Conservation (phyloP, 2,113 vertebrate species). For the Gulo gulo region DNA sequence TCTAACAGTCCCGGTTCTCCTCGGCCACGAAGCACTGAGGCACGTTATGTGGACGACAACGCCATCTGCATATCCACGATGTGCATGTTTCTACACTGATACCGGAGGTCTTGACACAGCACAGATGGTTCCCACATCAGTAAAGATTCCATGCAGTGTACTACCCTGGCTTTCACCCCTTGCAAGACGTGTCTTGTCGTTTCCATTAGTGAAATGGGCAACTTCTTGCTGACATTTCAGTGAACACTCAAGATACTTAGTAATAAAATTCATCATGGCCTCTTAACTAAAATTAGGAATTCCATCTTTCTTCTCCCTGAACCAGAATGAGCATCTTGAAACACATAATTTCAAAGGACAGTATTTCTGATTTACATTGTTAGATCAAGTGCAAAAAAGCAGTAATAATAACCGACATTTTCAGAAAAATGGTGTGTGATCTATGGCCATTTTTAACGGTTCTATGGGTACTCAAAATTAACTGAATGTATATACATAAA, state of each 20-base stretch:
- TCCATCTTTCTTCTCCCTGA: not conserved
- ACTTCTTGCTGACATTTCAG: slow-evolving; percentile 45
- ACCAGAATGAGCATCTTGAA: not conserved
- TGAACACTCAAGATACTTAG: not conserved
- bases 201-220: slow-evolving; percentile 44
- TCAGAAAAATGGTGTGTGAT: not conserved
- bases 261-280: not conserved
- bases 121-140: slow-evolving; percentile 46
- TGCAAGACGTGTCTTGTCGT: slow-evolving; percentile 57
- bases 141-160: slow-evolving; percentile 17
- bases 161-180: not conserved
- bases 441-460: not conserved
- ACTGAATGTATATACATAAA: not conserved
- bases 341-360: not conserved
- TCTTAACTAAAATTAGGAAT: not conserved
- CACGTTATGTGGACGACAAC: not conserved
- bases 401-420: not conserved
- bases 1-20: not conserved
- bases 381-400: not conserved
- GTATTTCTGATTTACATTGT: not conserved
- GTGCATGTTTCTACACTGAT: not conserved
- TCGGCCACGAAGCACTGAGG: not conserved
- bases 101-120: not conserved
- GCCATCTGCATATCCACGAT: not conserved
- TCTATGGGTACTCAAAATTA: not conserved